Evolutionary conservation across 2,888 invertebrate genomes (phyloP).

Genomic region (Aquatica leii): DNA sequence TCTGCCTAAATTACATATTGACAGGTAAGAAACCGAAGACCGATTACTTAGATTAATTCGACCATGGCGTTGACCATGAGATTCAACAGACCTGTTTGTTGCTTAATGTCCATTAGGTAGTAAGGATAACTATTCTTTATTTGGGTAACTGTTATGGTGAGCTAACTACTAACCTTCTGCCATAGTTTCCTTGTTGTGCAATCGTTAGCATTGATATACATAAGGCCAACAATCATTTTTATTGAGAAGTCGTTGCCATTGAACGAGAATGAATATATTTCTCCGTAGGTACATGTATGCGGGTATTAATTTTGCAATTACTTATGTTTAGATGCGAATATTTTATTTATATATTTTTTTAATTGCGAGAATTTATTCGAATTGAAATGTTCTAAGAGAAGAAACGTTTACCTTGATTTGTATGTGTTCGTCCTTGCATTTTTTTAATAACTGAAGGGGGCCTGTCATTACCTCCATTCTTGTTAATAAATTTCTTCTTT

Average conservation of each 20-base stretch:
- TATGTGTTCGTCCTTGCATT: conserved; percentile 68
- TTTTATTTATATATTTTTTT: no score
- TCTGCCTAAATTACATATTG: conserved; percentile 25
- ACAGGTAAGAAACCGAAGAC: conserved; percentile 32
- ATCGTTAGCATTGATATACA: conserved; percentile 50
- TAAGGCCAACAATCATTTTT: conserved; percentile 54
- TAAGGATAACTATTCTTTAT: conserved; percentile 23
- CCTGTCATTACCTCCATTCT: conserved; percentile 66
- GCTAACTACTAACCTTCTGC: conserved; percentile 41
- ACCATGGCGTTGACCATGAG: conserved; percentile 60
- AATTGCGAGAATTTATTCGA: background rate
- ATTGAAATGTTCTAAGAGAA: background rate
- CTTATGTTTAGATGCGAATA: conserved; percentile 10
- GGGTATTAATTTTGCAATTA: no score
- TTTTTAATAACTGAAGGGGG: conserved; percentile 69
- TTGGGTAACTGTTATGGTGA: conserved; percentile 35
- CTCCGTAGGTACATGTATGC: no score
- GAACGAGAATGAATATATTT: conserved; percentile 43
- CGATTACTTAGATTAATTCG: conserved; percentile 47
- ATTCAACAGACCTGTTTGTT: conserved; percentile 44
- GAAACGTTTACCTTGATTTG: conserved; percentile 68
- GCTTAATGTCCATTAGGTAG: conserved; percentile 21
- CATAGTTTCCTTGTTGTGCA: conserved; percentile 41
- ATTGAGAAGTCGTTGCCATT: conserved; percentile 54
- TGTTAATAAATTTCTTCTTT: conserved; percentile 50